phyloP scores from a whole-genome alignment of 2,888 invertebrate genomes.

The Diarsia rubi region DNA sequence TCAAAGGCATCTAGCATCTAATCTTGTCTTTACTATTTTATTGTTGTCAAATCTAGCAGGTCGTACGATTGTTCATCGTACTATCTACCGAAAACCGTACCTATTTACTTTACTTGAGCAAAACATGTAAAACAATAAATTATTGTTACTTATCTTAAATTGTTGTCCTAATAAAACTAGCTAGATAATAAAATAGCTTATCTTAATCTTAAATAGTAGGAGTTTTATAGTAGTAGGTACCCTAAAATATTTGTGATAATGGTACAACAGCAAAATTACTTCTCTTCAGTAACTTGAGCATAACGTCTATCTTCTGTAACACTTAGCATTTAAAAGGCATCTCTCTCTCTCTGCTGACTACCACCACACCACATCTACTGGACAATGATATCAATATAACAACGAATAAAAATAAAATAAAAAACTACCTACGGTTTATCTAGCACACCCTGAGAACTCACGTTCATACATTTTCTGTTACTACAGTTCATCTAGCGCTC shows the following conservation, averaged over 20 bases:
- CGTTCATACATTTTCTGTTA: neutral
- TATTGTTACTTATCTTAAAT: slow-evolving; percentile 19
- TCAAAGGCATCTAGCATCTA: neutral
- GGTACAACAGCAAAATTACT: neutral
- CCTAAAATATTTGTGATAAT: neutral
- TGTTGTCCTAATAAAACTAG: slow-evolving; percentile 25
- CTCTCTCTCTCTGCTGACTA: too few relatives aligned
- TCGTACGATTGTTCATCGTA: neutral
- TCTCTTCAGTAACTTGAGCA: neutral
- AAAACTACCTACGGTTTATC: neutral
- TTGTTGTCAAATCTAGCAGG: neutral
- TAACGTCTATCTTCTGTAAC: neutral
- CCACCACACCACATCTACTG: neutral
- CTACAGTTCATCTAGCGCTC: too few relatives aligned
- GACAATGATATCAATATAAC: neutral
- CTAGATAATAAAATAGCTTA: neutral
- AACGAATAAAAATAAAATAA: too few relatives aligned
- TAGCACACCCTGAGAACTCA: neutral
- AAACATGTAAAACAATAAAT: slow-evolving; percentile 40
- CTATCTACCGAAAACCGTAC: neutral
- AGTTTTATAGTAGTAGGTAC: too few relatives aligned
- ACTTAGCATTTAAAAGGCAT: slow-evolving; percentile 21
- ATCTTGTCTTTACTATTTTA: slow-evolving; percentile 6
- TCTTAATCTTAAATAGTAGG: slow-evolving; percentile 2
- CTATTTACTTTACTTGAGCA: slow-evolving; percentile 3